These are phyloP conservation scores for Empidonax alnorum DNA, from an alignment of 2,113 vertebrate species.

Conservation along the genomic window DNA sequence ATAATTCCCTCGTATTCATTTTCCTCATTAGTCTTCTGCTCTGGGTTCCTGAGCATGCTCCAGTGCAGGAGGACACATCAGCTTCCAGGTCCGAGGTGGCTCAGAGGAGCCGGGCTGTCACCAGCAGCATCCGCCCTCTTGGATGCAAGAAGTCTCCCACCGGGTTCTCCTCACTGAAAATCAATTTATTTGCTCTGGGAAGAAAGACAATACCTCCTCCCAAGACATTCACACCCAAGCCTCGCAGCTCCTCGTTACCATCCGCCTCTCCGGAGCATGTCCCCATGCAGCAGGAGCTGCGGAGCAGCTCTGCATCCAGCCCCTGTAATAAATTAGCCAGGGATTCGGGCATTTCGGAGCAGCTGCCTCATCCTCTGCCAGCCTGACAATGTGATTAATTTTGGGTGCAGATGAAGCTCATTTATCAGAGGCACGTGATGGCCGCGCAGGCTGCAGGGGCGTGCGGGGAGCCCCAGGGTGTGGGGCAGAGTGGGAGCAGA, in stretches of 20 bases:
- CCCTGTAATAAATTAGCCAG: conserved; percentile 62
- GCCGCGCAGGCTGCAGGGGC: not conserved
- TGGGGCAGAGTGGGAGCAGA: fast-evolving
- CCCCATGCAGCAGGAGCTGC: not conserved
- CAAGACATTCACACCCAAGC: fast-evolving
- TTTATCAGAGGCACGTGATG: conserved; percentile 55
- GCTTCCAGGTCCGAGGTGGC: not conserved
- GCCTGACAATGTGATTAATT: conserved; percentile 70
- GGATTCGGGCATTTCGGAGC: conserved; percentile 20
- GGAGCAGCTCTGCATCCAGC: not conserved
- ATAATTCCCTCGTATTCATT: not conserved
- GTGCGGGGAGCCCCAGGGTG: fast-evolving
- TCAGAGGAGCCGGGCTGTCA: not conserved
- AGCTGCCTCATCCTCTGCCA: conserved; percentile 66
- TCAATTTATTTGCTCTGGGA: not conserved
- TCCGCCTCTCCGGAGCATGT: not conserved
- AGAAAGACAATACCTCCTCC: not conserved
- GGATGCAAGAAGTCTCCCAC: not conserved
- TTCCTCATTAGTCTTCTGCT: not conserved
- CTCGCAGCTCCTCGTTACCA: not conserved
- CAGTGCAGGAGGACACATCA: not conserved
- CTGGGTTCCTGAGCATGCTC: fast-evolving
- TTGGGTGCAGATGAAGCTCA: conserved; percentile 58
- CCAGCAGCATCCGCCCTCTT: not conserved
- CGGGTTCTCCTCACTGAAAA: not conserved